Conservation (phyloP, 2,888 invertebrate genomes). For the Fragum sueziense region DNA sequence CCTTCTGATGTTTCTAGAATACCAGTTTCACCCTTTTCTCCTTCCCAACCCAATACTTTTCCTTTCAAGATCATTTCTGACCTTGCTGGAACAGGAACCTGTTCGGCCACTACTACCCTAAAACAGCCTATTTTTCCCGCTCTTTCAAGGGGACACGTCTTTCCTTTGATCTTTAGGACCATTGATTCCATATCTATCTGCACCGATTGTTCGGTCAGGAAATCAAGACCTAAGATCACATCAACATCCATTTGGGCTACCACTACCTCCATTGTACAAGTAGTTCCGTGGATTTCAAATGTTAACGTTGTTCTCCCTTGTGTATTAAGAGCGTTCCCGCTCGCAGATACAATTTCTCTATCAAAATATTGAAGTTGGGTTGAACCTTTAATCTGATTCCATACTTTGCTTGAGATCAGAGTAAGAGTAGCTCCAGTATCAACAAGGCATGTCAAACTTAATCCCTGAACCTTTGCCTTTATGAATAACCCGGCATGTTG, state of each 20-base stretch:
- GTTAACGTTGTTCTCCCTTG: background rate
- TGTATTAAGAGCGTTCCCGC: background rate
- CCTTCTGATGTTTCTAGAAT: slow-evolving; percentile 39
- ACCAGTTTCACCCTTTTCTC: background rate
- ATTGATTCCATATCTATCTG: background rate
- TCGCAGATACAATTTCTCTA: background rate
- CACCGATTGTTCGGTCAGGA: slow-evolving; percentile 1
- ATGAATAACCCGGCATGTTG: slow-evolving; percentile 12
- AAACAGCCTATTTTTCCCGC: slow-evolving; percentile 28
- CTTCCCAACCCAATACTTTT: background rate
- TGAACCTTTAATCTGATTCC: background rate
- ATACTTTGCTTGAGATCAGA: slow-evolving; percentile 5
- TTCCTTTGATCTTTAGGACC: background rate
- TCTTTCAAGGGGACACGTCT: background rate
- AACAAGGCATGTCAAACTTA: background rate
- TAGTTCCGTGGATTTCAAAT: background rate
- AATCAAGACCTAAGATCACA: slow-evolving; percentile 29
- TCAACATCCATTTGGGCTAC: slow-evolving; percentile 35
- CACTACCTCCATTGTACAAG: slow-evolving; percentile 6
- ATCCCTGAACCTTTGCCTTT: background rate
- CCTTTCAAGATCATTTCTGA: slow-evolving; percentile 30
- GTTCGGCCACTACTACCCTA: slow-evolving; percentile 21
- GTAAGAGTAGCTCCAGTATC: slow-evolving; percentile 33
- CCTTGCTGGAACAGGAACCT: slow-evolving; percentile 7
- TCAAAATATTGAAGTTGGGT: background rate